phyloP scores from a whole-genome alignment of 1,140 invertebrate species.

The Elymnias hypermnestra region DNA sequence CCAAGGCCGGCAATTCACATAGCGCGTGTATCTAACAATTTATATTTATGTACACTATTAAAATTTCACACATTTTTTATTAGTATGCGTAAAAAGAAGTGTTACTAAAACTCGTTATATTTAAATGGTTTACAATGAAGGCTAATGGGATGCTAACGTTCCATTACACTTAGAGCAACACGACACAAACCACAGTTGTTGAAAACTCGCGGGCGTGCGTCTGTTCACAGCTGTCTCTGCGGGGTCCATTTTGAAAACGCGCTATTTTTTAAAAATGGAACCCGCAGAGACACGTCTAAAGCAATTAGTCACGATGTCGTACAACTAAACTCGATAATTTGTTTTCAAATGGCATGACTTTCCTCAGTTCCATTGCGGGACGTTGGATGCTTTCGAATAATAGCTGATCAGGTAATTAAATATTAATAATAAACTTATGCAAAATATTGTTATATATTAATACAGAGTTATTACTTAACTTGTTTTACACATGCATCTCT shows the following conservation, averaged over 20 bases:
- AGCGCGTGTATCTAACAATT: too few species aligned
- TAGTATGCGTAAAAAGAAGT: too few species aligned
- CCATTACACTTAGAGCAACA: neutral
- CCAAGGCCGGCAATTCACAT: too few species aligned
- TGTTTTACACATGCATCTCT: neutral
- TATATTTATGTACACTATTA: too few species aligned
- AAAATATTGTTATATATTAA: neutral
- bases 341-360: slow-evolving; percentile 37
- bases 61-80: too few species aligned
- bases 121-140: too few species aligned
- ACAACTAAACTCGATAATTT: slow-evolving; percentile 34
- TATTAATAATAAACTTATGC: neutral
- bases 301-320: slow-evolving; percentile 47
- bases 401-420: slow-evolving; percentile 3
- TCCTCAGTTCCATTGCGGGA: slow-evolving; percentile 3
- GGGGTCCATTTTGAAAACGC: slow-evolving; percentile 34
- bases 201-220: slow-evolving; percentile 25
- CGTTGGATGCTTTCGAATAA: neutral
- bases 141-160: neutral
- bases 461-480: neutral
- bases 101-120: too few species aligned
- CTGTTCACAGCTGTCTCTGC: slow-evolving; percentile 33
- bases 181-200: slow-evolving; percentile 19
- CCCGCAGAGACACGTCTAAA: slow-evolving; percentile 48
- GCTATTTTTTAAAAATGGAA: slow-evolving; percentile 38